Evolutionary conservation across 92 coral and sea anemone species (phyloP).

Genomic region (Palythoa heliodiscus): DNA sequence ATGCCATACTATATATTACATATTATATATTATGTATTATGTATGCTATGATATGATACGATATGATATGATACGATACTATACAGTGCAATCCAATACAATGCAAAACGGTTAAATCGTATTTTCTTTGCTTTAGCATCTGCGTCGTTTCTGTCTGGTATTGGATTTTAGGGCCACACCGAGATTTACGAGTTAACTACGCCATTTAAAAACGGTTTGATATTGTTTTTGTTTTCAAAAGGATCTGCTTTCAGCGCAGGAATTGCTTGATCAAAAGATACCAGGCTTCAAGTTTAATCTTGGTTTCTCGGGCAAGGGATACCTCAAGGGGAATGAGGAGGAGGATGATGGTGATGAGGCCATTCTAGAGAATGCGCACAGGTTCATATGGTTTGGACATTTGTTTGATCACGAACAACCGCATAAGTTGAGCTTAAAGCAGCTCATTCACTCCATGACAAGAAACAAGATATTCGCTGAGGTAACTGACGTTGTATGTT

Average conservation of each 20-base stretch:
- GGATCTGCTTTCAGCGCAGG: slow-evolving; percentile 89
- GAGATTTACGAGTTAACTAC: background rate
- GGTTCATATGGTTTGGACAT: slow-evolving; percentile 96
- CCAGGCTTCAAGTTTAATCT: slow-evolving; percentile 92
- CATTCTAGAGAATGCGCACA: slow-evolving; percentile 75
- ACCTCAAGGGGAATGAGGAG: slow-evolving; percentile 72
- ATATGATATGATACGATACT: background rate
- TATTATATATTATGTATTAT: no score
- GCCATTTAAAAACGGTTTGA: background rate
- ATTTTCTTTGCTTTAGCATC: background rate
- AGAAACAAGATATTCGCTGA: slow-evolving; percentile 85
- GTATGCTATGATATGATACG: no score
- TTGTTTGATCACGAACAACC: slow-evolving; percentile 95
- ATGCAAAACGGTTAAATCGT: background rate
- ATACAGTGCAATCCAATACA: background rate
- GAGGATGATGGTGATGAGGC: slow-evolving; percentile 94
- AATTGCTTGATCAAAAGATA: slow-evolving; percentile 68
- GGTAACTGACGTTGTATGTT: slow-evolving; percentile 43
- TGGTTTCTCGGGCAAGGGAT: slow-evolving; percentile 95
- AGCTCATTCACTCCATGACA: slow-evolving; percentile 74
- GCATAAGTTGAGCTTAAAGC: slow-evolving; percentile 73
- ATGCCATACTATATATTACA: no score
- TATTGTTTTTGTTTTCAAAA: slow-evolving; percentile 20
- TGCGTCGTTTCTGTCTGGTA: background rate
- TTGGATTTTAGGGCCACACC: background rate